phyloP scores from a whole-genome alignment of 2,113 vertebrate species.

The Cariama cristata region DNA sequence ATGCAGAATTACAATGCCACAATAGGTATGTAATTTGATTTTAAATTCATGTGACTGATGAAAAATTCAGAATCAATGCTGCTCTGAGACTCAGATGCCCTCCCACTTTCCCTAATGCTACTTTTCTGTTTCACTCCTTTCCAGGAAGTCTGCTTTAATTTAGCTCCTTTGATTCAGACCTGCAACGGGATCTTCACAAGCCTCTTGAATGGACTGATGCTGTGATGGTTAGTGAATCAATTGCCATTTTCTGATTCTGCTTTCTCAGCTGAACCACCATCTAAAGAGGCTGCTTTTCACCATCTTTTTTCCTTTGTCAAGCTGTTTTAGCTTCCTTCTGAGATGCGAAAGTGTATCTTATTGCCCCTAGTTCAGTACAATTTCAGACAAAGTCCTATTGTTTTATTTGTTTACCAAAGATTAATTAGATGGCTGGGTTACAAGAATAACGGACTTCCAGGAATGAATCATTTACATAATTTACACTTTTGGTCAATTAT shows the following conservation, averaged over 20 bases:
- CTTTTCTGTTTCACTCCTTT: conserved; percentile 3
- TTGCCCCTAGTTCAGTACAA: background rate
- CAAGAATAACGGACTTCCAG: background rate
- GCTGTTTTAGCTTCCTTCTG: background rate
- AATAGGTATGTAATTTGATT: conserved; percentile 3
- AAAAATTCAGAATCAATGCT: conserved; percentile 51
- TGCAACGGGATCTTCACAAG: background rate
- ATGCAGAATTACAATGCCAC: background rate
- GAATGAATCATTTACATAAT: background rate
- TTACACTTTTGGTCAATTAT: background rate
- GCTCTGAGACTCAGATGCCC: background rate
- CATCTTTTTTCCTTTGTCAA: background rate
- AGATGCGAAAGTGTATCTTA: background rate
- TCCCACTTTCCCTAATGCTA: conserved; percentile 20
- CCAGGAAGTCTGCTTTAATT: conserved; percentile 51
- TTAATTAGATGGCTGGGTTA: background rate
- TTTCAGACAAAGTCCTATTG: background rate
- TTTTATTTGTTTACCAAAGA: background rate
- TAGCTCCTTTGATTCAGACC: conserved; percentile 26
- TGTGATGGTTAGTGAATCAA: conserved; percentile 46
- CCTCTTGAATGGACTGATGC: conserved; percentile 14
- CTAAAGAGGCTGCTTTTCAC: background rate
- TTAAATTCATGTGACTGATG: conserved; percentile 15
- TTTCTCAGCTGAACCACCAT: conserved; percentile 30
- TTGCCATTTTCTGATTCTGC: conserved; percentile 15